phyloP scores from a whole-genome alignment of 1,140 invertebrate genomes.

The Drosophila willistoni region DNA sequence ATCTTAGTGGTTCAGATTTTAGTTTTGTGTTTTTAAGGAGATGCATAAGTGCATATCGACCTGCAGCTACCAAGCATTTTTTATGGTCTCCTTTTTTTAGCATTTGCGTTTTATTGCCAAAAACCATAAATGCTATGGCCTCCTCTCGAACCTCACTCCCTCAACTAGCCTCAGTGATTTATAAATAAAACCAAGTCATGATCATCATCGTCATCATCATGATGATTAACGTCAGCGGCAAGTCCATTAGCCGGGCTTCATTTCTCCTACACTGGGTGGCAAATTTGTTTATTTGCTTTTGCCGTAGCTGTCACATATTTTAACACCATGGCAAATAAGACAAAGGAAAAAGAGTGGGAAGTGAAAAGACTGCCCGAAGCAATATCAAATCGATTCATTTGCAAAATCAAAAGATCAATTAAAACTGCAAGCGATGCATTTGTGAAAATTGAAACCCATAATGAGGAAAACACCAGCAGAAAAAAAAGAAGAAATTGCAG shows the following conservation, averaged over 20 bases:
- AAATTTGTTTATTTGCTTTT: constrained; percentile 64
- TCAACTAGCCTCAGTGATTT: constrained; percentile 18
- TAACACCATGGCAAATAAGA: constrained; percentile 24
- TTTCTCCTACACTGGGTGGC: constrained; percentile 41
- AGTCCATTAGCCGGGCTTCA: not conserved
- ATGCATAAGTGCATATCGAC: constrained; percentile 73
- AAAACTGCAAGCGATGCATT: constrained; percentile 18
- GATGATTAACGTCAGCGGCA: not conserved
- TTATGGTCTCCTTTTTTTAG: constrained; percentile 62
- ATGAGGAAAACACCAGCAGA: constrained; percentile 23
- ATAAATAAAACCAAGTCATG: constrained; percentile 47
- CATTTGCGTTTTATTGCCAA: constrained; percentile 80
- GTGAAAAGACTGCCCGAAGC: not conserved
- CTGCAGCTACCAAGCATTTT: constrained; percentile 50
- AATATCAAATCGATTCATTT: constrained; percentile 3
- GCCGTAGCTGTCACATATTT: constrained; percentile 71
- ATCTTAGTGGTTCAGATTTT: constrained; percentile 36
- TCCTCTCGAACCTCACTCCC: not conserved
- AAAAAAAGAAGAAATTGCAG: constrained; percentile 17
- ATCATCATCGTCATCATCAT: constrained; percentile 5
- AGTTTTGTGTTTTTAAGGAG: constrained; percentile 50
- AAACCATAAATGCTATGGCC: constrained; percentile 71
- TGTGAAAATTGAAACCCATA: constrained; percentile 18
- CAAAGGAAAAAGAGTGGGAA: not conserved
- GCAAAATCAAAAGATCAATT: constrained; percentile 25